These are phyloP conservation scores for Campopleginae sp. DNA, from an alignment of 2,888 invertebrate genomes.

Conservation along the genomic window DNA sequence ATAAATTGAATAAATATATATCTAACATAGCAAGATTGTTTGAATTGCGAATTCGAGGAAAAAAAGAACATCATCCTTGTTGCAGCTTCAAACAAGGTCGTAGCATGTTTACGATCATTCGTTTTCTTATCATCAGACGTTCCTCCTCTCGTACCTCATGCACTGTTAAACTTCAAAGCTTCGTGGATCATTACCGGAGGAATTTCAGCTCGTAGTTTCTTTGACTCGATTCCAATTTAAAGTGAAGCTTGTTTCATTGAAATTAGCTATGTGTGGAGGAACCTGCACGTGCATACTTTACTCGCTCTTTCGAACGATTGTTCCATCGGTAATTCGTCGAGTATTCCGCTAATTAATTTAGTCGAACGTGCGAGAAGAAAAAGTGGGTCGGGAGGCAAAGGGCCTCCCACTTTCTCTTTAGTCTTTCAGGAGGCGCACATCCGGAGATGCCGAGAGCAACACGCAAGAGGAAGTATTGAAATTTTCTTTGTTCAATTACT, in stretches of 20 bases:
- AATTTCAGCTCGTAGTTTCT: neutral
- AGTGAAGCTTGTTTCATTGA: neutral
- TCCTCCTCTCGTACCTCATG: neutral
- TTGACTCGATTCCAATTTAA: neutral
- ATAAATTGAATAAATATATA: conserved; percentile 39
- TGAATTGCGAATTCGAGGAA: neutral
- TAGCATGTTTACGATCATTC: neutral
- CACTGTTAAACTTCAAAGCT: neutral
- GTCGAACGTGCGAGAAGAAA: conserved; percentile 29
- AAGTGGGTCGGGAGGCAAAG: conserved; percentile 40
- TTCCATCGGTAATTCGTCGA: conserved; percentile 41
- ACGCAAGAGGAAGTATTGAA: conserved; percentile 23
- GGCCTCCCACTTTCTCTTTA: neutral
- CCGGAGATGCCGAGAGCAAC: conserved; percentile 20
- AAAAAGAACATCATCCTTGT: neutral
- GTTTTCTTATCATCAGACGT: neutral
- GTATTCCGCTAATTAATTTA: conserved; percentile 65
- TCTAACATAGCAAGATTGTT: conserved; percentile 5
- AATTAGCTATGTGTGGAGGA: neutral
- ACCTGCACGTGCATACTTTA: neutral
- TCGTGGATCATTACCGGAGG: neutral
- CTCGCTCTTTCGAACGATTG: conserved; percentile 16
- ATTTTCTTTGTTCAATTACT: conserved; percentile 60
- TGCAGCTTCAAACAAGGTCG: neutral
- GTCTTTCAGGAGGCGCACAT: neutral